phyloP scores from a whole-genome alignment of 2,888 invertebrate genomes.

The Eristalinus sepulchralis region DNA sequence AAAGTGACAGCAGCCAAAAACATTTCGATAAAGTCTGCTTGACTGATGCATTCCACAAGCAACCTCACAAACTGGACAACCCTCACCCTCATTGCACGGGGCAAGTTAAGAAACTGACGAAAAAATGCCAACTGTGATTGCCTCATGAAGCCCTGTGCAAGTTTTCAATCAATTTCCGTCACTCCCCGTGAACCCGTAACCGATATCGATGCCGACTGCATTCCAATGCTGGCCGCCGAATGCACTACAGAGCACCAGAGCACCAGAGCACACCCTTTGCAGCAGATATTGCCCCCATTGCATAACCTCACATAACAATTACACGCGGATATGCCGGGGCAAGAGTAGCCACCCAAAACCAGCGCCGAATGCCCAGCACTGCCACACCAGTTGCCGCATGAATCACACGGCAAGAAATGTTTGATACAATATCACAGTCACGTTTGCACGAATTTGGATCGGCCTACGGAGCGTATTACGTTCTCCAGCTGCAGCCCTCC shows the following conservation, averaged over 20 bases:
- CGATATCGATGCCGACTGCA: neutral
- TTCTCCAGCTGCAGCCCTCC: slow-evolving; percentile 31
- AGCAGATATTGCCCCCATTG: slow-evolving; percentile 36
- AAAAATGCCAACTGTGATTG: neutral
- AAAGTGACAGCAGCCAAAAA: no score
- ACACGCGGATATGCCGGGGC: slow-evolving; percentile 51
- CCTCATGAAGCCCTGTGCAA: neutral
- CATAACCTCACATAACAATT: slow-evolving; percentile 71
- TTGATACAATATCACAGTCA: slow-evolving; percentile 71
- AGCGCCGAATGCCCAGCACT: slow-evolving; percentile 50
- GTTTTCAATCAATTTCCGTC: neutral
- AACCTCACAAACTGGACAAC: no score
- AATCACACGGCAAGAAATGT: slow-evolving; percentile 54
- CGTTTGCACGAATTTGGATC: slow-evolving; percentile 72
- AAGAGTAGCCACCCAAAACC: slow-evolving; percentile 59
- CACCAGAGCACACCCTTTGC: slow-evolving; percentile 6
- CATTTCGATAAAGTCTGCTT: no score
- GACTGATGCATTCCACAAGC: no score
- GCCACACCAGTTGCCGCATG: slow-evolving; percentile 54
- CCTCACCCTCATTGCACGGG: neutral
- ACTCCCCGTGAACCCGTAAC: neutral
- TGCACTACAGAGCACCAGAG: neutral
- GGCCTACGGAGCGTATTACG: slow-evolving; percentile 67
- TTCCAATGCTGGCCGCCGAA: neutral
- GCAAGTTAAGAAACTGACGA: neutral